phyloP scores from a whole-genome alignment of 2,797 vertebrate species.

The Margarornis squamiger region DNA sequence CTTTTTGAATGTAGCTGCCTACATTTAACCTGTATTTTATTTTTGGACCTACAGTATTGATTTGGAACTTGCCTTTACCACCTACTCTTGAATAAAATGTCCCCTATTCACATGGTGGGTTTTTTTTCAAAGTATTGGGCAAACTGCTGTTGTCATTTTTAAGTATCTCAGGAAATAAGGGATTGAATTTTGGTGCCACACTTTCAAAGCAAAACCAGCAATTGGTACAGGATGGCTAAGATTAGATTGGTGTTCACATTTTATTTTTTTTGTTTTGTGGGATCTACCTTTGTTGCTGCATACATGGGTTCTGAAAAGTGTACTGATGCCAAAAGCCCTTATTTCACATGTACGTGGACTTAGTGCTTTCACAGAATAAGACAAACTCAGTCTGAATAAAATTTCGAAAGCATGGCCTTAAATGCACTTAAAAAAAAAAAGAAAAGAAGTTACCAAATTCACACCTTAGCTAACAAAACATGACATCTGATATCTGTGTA shows the following conservation, averaged over 20 bases:
- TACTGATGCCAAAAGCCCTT: neutral
- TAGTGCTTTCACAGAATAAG: neutral
- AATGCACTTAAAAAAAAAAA: neutral
- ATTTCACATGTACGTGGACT: neutral
- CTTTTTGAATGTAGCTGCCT: neutral
- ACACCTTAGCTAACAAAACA: neutral
- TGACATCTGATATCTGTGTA: neutral
- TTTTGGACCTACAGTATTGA: neutral
- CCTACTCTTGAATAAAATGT: neutral
- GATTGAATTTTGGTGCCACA: neutral
- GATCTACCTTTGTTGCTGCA: neutral
- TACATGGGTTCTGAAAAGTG: neutral
- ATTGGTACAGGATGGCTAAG: neutral
- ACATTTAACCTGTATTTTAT: neutral
- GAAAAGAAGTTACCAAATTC: neutral
- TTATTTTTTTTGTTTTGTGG: neutral
- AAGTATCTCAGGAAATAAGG: neutral
- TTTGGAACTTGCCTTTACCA: neutral
- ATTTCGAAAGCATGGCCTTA: neutral
- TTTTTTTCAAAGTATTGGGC: neutral
- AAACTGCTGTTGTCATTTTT: neutral
- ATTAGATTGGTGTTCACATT: neutral
- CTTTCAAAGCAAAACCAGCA: neutral
- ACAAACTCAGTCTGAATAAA: neutral
- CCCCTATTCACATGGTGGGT: rapidly evolving